Evolutionary conservation across 2,797 vertebrate genomes (phyloP).

Genomic region (Echiichthys vipera): DNA sequence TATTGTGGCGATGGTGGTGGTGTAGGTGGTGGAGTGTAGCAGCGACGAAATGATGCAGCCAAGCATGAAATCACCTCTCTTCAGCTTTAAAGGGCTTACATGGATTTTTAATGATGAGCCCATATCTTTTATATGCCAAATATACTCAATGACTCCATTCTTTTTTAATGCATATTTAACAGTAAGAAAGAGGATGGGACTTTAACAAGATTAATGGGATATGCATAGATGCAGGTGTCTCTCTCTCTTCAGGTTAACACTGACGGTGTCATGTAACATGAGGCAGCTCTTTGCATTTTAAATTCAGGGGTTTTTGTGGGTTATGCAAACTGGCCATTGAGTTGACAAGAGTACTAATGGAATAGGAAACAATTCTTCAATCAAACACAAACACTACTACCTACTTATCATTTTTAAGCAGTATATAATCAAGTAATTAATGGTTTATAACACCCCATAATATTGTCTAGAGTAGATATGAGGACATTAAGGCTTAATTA

Average conservation of each 20-base stretch:
- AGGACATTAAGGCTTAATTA: no score
- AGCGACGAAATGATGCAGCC: constrained; percentile 70
- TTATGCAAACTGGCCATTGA: constrained; percentile 25
- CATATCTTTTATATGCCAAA: constrained; percentile 86
- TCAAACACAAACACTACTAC: not conserved
- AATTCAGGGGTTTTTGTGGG: constrained; percentile 28
- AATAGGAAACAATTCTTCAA: not conserved
- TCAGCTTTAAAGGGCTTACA: constrained; percentile 85
- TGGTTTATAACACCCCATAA: not conserved
- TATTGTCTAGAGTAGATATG: no score
- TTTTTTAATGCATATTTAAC: constrained; percentile 85
- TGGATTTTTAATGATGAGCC: constrained; percentile 87
- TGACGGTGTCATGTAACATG: constrained; percentile 37
- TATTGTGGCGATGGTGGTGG: constrained; percentile 26
- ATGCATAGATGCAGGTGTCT: constrained; percentile 56
- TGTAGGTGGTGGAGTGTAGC: constrained; percentile 59
- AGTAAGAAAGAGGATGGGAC: constrained; percentile 69
- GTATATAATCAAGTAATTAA: not conserved
- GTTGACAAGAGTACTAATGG: not conserved
- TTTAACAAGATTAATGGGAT: constrained; percentile 82
- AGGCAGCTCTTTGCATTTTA: constrained; percentile 48
- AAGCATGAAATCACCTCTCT: constrained; percentile 88
- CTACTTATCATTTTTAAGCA: not conserved
- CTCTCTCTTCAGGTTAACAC: constrained; percentile 29
- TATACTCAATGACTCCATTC: constrained; percentile 86